Evolutionary conservation across 1,140 invertebrate genomes (phyloP), one percentile per base, ranked within the genome.

Genomic region (Caerostris darwini): DNA sequence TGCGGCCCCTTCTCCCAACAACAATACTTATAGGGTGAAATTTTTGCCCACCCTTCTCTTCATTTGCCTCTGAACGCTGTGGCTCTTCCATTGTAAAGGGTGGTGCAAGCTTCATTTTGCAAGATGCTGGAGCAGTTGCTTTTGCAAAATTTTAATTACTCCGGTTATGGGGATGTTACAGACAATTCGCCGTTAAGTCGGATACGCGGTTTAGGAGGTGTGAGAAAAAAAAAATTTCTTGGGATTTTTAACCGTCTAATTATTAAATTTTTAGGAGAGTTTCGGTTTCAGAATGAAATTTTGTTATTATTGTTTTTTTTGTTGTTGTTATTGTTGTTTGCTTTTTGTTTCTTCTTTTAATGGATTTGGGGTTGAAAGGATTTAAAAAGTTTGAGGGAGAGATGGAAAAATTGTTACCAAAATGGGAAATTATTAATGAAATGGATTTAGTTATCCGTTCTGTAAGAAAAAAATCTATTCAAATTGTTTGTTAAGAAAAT

Each of bases 81-180:
- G 61, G 61, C 14, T 67, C n/a, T n/a, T n/a, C 61, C n/a, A 17
- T 56, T 92, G 90, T 92, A 81, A 90, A 58, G 17, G 89, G 69
- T 10, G 69, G 34, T 50, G 19, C 8, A 34, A 77, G 69, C 19
- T 7, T 34, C 8, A 17, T 7, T 56, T 59, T 34, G 54, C 12
- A 58, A 34, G 54, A 12, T 14, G 69, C 69, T 12, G 17, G 69
- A 57, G 17, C 58, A 58, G 57, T 34, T 17, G 7, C 17, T 64
- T 64, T 17, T 10, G 89, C 53, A n/a, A 58, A 71, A 92, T 92
- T 92, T 92, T 92, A 92, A 92, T 92, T 92, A 92, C 91, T 92
- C 34, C 69, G 50, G 69, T 77, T 77, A 77, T 77, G 50, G 69
- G 34, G 69, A 53, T 12, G 69, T 10, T 50, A 77, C 69, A 77